A percentile compares a stretch with the other conserved stretches of the same genome.
Evolutionary conservation across 2,888 invertebrate species (phyloP).

Genomic region (Lasius fuliginosus): DNA sequence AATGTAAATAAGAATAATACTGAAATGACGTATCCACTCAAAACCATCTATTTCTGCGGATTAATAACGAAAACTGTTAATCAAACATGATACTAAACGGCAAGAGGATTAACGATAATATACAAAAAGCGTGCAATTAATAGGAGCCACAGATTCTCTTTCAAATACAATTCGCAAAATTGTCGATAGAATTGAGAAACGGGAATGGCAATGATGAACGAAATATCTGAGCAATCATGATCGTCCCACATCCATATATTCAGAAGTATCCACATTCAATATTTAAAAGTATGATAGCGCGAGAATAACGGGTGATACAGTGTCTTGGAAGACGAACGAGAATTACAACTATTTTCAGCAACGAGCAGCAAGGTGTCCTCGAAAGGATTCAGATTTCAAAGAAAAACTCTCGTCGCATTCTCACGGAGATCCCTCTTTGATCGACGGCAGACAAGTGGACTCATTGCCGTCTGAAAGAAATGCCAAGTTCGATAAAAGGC

Average conservation of each 20-base stretch:
- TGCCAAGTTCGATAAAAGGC: not conserved
- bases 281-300: not conserved
- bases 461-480: constrained; percentile 38
- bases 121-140: not conserved
- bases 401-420: constrained; percentile 52
- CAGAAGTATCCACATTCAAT: not conserved
- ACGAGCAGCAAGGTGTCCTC: constrained; percentile 59
- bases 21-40: not conserved
- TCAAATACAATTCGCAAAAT: not conserved
- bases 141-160: not conserved
- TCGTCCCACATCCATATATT: not conserved
- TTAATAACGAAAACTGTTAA: constrained; percentile 9
- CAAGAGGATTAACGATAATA: not conserved
- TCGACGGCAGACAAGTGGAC: constrained; percentile 64
- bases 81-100: not conserved
- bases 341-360: constrained; percentile 67
- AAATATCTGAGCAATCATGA: not conserved
- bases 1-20: not conserved
- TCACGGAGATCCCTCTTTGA: constrained; percentile 65
- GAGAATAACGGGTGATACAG: not conserved
- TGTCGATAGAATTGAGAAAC: not conserved
- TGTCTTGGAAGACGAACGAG: constrained; percentile 22
- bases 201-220: not conserved
- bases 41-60: not conserved
- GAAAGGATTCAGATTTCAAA: constrained; percentile 62